Evolutionary conservation across 2,888 invertebrate species (phyloP), one percentile per base, ranked within the genome.

Genomic region (Volucella inanis): DNA sequence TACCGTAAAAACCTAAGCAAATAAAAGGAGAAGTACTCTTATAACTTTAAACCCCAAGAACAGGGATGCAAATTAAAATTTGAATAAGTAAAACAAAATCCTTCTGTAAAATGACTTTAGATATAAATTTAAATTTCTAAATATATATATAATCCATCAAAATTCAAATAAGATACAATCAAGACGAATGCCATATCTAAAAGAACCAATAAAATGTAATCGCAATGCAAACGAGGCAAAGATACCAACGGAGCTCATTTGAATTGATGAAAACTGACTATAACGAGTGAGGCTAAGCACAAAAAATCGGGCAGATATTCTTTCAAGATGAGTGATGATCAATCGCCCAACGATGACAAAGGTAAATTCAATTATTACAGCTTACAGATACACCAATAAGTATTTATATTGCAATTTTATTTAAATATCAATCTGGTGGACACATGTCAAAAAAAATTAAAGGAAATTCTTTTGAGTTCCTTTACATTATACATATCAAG

Each of bases 261-360:
- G 55, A 75, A 72, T 55, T 77, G 85, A 71, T 59, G 61, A 64
- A 31, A 31, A 72, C 67, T 55, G 72, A 85, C 49, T 72, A 47
- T 64, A 77, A 72, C 67, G 68, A 77, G 67, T 62, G 85, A 80
- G 72, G 85, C 71, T 78, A 64, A 83, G 68, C 68, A 78, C 68
- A 68, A 22, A 65, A 52, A 49, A 6, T 70, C 54, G 70, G 79
- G 79, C 45, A 80, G 80, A 85, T 62, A 80, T 64, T 67, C 76
- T 76, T 85, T 85, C 85, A 85, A 85, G 85, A 85, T 85, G 85
- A 85, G 81, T 80, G 85, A 85, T 80, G 85, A 85, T 85, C 85
- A 76, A 72, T 77, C 85, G 76, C 85, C 85, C 81, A 72, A 57
- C 67, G 85, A 85, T 85, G 85, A 85, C 85, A 85, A 85, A 85